Percentiles rank a stretch among this genome's conserved stretches.
Conservation (phyloP, 2,797 vertebrate species). For the Mallotus villosus region DNA sequence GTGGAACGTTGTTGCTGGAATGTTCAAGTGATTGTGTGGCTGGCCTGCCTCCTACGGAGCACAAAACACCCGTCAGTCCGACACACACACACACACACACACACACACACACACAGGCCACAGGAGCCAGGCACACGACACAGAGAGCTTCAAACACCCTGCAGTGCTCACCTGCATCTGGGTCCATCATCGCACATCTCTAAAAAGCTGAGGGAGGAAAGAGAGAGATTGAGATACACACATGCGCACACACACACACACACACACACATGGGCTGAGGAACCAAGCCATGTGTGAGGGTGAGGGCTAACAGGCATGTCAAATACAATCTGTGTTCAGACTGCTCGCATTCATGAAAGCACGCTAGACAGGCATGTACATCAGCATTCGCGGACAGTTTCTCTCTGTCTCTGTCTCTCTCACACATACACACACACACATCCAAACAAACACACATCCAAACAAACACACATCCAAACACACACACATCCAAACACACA, state of each 20-base stretch:
- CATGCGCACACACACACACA: not conserved
- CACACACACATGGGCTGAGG: conserved; percentile 10
- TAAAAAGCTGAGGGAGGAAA: conserved; percentile 60
- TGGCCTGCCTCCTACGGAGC: conserved; percentile 33
- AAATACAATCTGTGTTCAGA: conserved; percentile 17
- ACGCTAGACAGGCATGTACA: not conserved
- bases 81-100: conserved; percentile 28
- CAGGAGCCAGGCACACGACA: not conserved
- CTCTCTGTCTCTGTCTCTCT: not conserved
- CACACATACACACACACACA: conserved; percentile 10
- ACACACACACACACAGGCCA: conserved; percentile 8
- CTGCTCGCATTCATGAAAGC: conserved; percentile 24
- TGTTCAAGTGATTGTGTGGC: conserved; percentile 23
- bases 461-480: conserved; percentile 8
- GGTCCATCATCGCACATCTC: conserved; percentile 62
- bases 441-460: conserved; percentile 15
- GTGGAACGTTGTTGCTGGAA: conserved; percentile 31
- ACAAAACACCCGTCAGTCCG: conserved; percentile 6
- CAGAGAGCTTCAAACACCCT: not conserved
- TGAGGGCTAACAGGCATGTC: conserved; percentile 22
- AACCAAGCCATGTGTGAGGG: not conserved
- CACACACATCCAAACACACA: conserved; percentile 6
- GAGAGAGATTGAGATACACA: not conserved
- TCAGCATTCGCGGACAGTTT: no score
- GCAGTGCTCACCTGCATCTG: conserved; percentile 47